Evolutionary conservation across 2,888 invertebrate species (phyloP), one percentile per base, ranked within the genome.

Genomic region (Eucera pruinosa): DNA sequence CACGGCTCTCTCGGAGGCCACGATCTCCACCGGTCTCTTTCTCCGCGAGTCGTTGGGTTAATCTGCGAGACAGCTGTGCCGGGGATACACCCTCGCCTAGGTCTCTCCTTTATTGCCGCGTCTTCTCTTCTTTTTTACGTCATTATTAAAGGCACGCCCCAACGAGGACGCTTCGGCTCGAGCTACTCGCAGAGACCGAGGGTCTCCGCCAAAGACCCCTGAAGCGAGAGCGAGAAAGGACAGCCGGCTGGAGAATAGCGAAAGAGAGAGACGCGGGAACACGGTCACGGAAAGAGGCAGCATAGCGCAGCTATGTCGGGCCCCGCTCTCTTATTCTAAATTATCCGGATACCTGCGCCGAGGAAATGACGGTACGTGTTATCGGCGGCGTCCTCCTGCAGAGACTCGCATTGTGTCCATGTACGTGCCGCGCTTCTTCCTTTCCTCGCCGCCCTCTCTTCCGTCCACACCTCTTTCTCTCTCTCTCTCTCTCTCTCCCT

Each of bases 1-100:
- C 33, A 33, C 33, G 4, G 3, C 7, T 7, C 7, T 33, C 33
- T 33, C 4, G 33, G 7, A 33, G 7, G 36, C 36, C 36, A 11
- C 36, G 11, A 11, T 58, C 47, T 33, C 25, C 1, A 9, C 15
- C 15, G 2, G 2, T 20, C 43, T 39, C 39, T 18, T 1, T 30
- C 43, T 7, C 33, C 7, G 18, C 30, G 81, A 78, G 77, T 75
- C 82, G 81, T 82, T 75, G 82, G 82, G 82, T 82, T 82, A 82
- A 82, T 82, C 82, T 82, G 82, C 82, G 82, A 82, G 82, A 82
- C 82, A 82, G 82, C 82, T 82, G 82, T 79, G 82, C 82, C 82
- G 69, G 72, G 69, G 82, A 78, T 81, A 82, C 82, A 81, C 82
- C 81, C 82, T 78, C 82, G 82, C 82, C 82, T 78, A 82, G 82